Evolutionary conservation across 1,140 invertebrate genomes (phyloP).

Genomic region (Temnothorax longispinosus): DNA sequence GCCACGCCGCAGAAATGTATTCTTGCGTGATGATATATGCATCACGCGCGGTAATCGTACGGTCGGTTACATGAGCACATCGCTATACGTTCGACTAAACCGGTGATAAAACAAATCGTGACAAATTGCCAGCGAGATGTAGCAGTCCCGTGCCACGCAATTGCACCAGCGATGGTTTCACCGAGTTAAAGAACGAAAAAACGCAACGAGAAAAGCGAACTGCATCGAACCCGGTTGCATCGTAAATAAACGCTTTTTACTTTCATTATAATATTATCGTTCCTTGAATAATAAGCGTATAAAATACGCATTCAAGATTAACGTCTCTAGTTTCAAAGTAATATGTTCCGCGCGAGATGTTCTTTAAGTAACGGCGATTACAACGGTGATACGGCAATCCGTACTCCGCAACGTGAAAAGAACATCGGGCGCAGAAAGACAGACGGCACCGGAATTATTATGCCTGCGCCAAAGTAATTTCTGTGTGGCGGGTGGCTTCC

Average conservation of each 20-base stretch:
- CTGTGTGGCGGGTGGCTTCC: slow-evolving; percentile 15
- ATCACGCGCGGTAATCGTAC: slow-evolving; percentile 39
- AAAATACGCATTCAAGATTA: neutral
- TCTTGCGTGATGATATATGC: slow-evolving; percentile 53
- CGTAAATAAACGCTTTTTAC: slow-evolving; percentile 9
- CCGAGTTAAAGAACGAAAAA: slow-evolving; percentile 18
- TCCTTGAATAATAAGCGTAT: neutral
- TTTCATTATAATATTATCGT: slow-evolving; percentile 2
- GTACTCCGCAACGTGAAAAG: slow-evolving; percentile 10
- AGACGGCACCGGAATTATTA: slow-evolving; percentile 49
- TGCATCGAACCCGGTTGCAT: neutral
- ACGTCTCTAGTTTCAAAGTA: neutral
- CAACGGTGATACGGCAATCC: slow-evolving; percentile 1
- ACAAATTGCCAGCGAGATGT: slow-evolving; percentile 60
- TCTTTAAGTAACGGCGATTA: neutral
- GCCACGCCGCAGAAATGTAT: slow-evolving; percentile 48
- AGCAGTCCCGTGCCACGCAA: slow-evolving; percentile 26
- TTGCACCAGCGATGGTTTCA: slow-evolving; percentile 4
- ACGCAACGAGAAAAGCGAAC: neutral
- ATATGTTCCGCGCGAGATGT: neutral
- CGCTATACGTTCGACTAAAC: slow-evolving; percentile 47
- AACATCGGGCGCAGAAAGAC: neutral
- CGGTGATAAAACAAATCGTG: slow-evolving; percentile 59
- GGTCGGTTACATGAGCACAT: slow-evolving; percentile 39
- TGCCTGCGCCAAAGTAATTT: slow-evolving; percentile 59